phyloP scores from a whole-genome alignment of 1,140 invertebrate genomes.

The Aphaenogaster ashmeadi region DNA sequence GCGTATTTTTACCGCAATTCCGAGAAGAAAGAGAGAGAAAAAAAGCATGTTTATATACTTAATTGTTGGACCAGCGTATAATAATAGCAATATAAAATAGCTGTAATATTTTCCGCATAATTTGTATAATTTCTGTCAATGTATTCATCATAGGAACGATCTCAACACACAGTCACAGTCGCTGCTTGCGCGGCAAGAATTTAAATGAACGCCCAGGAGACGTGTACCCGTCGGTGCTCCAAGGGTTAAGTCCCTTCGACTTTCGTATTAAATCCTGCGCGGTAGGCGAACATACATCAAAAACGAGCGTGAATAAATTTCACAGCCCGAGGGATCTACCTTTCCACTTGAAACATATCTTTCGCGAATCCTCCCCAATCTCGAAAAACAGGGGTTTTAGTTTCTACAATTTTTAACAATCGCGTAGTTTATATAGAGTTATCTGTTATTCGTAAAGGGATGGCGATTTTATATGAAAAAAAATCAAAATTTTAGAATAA shows the following conservation, averaged over 20 bases:
- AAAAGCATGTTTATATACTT: neutral
- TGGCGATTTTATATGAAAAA: neutral
- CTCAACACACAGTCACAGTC: neutral
- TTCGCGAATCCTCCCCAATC: neutral
- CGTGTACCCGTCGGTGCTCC: neutral
- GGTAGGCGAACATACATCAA: constrained; percentile 19
- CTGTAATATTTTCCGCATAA: neutral
- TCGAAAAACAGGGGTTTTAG: neutral
- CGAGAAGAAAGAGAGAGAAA: neutral
- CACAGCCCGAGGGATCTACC: neutral
- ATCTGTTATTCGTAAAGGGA: neutral
- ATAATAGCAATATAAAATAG: neutral
- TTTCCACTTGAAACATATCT: neutral
- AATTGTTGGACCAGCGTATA: neutral
- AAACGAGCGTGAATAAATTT: constrained; percentile 39
- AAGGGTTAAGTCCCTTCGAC: constrained; percentile 22
- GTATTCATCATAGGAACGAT: neutral
- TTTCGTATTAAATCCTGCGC: constrained; percentile 22
- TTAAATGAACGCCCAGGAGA: constrained; percentile 30
- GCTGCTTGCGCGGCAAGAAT: neutral
- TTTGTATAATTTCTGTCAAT: neutral
- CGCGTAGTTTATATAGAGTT: neutral
- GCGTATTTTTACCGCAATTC: neutral
- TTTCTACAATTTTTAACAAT: neutral
- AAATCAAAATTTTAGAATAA: neutral